Conservation (phyloP, 2,888 invertebrate species). For the Spisula subtruncata region DNA sequence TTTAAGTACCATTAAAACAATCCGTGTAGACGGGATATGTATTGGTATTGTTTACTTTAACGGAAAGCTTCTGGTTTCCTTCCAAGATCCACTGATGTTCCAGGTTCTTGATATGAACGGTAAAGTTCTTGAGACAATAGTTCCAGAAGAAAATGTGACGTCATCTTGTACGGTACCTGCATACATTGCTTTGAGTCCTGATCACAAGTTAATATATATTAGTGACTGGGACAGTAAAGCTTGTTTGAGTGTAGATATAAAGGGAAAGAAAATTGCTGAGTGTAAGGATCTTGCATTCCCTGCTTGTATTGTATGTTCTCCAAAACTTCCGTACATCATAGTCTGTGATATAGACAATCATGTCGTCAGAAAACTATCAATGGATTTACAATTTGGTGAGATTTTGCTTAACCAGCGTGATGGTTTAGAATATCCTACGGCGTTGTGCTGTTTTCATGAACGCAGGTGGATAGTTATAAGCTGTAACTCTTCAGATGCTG, state of each 20-base stretch:
- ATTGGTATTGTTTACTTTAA: background rate
- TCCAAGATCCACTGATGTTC: background rate
- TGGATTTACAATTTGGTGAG: background rate
- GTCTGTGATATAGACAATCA: background rate
- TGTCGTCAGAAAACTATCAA: background rate
- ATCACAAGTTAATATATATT: background rate
- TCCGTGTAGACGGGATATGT: background rate
- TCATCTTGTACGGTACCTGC: background rate
- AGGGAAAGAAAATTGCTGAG: too few relatives aligned
- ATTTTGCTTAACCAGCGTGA: background rate
- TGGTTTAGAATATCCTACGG: background rate
- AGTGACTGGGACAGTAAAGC: too few relatives aligned
- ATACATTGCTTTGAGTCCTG: background rate
- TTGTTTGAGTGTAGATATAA: too few relatives aligned
- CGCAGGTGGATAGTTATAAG: background rate
- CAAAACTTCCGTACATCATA: background rate
- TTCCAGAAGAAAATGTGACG: background rate
- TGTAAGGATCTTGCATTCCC: too few relatives aligned
- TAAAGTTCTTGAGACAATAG: background rate
- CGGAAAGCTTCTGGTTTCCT: background rate
- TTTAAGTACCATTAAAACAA: background rate
- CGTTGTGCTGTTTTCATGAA: background rate
- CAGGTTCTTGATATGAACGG: background rate
- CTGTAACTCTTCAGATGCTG: background rate
- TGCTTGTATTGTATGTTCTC: background rate